Evolutionary conservation across 2,113 vertebrate genomes (phyloP), one percentile per base, ranked within the genome.

Genomic region (Alexandromys fortis): DNA sequence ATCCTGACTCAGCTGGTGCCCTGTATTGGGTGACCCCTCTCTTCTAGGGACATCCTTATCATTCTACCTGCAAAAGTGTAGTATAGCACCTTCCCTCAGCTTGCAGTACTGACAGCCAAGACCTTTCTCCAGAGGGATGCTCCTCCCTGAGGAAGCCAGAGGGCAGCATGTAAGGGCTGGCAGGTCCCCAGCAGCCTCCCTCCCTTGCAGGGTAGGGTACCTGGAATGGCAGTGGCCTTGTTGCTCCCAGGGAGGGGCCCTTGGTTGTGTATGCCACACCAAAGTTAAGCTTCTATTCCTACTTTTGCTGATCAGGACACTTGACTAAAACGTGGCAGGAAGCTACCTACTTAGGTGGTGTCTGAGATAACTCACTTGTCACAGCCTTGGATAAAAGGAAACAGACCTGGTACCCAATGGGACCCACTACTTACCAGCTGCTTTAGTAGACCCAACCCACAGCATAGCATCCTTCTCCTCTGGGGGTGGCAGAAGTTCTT

Each of bases 391-490:
- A 21, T 35, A 24, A 33, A 16, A n/a, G n/a, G 73, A 68, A n/a
- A n/a, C 35, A 11, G 33, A 8, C 21, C 7, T 3, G 19, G 35
- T 24, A 67, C 73, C 5, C 21, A 61, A 4, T 3, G 28, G 35
- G 33, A 67, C 47, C 3, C 21, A 61, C 47, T 16, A 35, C 21
- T 55, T 61, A 0, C 19, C 30, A 28, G 76, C 42, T 9, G 0
- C 11, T 49, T 28, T 42, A 13, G 21, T 22, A n/a, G 47, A 17
- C 52, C 14, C 1, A 6, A 52, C 38, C 33, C 11, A 72, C 86
- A 79, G 45, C 21, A 45, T 13, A 30, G 2, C 9, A 52, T 7
- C 30, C n/a, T 5, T n/a, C 6, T 78, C 73, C 45, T 6, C 0
- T 5, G 16, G 30, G 14, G 16, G 2, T 28, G 19, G 12, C 3